phyloP scores from a whole-genome alignment of 2,797 vertebrate genomes.

The Ammospiza maritima region DNA sequence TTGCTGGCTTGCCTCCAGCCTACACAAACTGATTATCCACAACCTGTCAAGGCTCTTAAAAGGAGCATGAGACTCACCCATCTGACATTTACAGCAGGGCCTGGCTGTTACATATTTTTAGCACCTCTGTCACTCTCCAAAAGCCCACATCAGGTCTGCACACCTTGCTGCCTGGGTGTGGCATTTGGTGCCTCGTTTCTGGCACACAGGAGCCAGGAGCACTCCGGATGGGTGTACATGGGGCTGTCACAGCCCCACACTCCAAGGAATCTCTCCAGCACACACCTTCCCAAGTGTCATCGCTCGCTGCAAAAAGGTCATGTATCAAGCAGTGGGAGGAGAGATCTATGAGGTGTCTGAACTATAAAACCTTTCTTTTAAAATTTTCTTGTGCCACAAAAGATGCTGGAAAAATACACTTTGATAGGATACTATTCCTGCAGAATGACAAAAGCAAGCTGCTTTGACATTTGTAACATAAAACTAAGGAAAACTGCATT shows the following conservation, averaged over 20 bases:
- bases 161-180: neutral
- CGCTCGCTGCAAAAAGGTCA: accelerated
- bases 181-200: neutral
- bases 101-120: neutral
- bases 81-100: neutral
- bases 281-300: neutral
- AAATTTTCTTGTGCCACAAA: neutral
- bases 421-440: neutral
- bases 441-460: neutral
- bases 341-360: neutral
- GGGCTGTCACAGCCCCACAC: neutral
- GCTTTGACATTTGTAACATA: neutral
- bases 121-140: neutral
- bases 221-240: neutral
- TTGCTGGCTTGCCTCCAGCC: neutral
- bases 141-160: neutral
- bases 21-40: neutral
- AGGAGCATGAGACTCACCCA: neutral
- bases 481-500: neutral
- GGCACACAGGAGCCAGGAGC: neutral
- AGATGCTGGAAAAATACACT: neutral
- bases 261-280: neutral
- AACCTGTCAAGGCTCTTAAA: neutral
- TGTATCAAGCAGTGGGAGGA: neutral
- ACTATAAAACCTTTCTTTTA: neutral